Base-by-base conservation (phyloP, 2,797 vertebrate species). In the Anguilla pacifica region DNA sequence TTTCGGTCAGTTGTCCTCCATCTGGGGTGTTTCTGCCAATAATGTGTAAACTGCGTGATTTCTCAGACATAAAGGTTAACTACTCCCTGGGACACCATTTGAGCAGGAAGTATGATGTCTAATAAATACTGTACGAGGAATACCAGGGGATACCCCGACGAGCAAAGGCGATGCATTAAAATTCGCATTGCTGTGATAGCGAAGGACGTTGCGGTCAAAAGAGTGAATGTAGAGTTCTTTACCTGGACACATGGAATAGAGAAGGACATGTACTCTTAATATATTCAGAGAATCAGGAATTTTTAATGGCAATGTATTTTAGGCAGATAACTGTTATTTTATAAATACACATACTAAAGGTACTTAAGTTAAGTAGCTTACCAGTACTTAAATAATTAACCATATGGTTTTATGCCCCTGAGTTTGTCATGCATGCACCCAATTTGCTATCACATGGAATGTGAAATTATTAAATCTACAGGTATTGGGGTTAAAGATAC, bases 281-380 rank as follows among this genome's bases (percentile, higher is more conserved):
- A 93, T 89, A 93, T 88, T 94, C 92, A 93, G 89, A 87, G 94
- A 95, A 96, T 95, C 93, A 95, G 94, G 92, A 93, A 94, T 94
- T 89, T 92, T 93, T 91, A 15, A 35, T 13, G 67, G 67, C 28
- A 15, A 31, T 72, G 28, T 72, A 31, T 72, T 72, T 72, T 72
- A 72, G 28, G 28, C 70, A 31, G 70, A 10, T 25, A 10, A 70
- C 22, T n/a, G 64, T 22, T 4, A 64, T 22, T 64, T 6, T 3
- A 22, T 35, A 72, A 31, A 72, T 35, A 72, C 3, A 35, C 28
- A 31, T 46, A 46, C 43, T 46, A 46, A 46, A 46, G 43, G 28
- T 67, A 67, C 22, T 6, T 67, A n/a, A n/a, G n/a, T n/a, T n/a
- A n/a, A n/a, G n/a, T n/a, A n/a, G n/a, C n/a, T n/a, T n/a, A n/a